A percentile compares a stretch with the other conserved stretches of the same genome.
phyloP scores from a whole-genome alignment of 2,113 vertebrate species.

The Urocynchramus pylzowi region DNA sequence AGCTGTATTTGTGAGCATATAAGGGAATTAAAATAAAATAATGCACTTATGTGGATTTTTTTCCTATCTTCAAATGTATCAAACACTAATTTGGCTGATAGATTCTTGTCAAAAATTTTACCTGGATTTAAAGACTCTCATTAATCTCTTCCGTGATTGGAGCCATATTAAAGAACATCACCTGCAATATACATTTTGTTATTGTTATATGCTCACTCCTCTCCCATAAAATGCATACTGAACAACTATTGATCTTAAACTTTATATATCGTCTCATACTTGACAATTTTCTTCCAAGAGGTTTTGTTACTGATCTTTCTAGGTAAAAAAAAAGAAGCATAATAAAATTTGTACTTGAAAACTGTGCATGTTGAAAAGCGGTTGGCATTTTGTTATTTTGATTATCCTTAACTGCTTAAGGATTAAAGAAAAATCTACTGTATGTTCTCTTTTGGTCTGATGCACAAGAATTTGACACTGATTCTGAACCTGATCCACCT shows the following conservation, averaged over 20 bases:
- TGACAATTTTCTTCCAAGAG: neutral
- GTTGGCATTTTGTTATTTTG: neutral
- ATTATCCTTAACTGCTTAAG: neutral
- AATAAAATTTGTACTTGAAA: neutral
- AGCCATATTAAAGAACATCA: neutral
- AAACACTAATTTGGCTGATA: neutral
- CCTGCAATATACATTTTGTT: neutral
- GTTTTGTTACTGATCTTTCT: neutral
- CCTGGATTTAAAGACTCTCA: neutral
- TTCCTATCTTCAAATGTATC: neutral
- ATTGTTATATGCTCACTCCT: neutral
- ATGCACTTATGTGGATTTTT: neutral
- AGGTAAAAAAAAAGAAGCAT: neutral
- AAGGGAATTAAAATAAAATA: neutral
- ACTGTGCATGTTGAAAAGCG: neutral
- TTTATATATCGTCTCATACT: neutral
- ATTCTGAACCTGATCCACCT: neutral
- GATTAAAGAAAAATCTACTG: neutral
- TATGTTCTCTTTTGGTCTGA: neutral
- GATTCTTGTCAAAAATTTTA: neutral
- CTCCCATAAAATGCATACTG: neutral
- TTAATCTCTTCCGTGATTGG: neutral
- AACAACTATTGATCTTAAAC: neutral
- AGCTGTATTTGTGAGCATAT: neutral
- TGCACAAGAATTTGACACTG: neutral